These are phyloP conservation scores for Perca flavescens DNA, from an alignment of 2,113 vertebrate species.

Conservation along the genomic window DNA sequence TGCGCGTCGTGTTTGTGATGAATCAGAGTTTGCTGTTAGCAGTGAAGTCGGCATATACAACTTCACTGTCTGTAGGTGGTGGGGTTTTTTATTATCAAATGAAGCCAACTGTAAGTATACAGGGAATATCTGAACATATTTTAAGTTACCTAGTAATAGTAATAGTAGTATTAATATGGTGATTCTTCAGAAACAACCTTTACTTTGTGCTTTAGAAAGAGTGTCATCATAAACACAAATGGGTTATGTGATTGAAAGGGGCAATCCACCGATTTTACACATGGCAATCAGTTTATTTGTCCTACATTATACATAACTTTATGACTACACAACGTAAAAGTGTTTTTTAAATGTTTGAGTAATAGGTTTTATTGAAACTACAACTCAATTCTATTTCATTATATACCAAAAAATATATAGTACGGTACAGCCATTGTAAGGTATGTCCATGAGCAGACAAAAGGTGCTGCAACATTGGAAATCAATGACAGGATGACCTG, in stretches of 20 bases:
- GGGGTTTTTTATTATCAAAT: background rate
- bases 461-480: background rate
- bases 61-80: background rate
- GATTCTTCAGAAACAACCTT: background rate
- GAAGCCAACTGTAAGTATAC: background rate
- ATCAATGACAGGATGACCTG: background rate
- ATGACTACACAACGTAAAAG: too few relatives aligned
- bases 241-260: background rate
- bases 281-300: too few relatives aligned
- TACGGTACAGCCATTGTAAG: background rate
- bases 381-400: too few relatives aligned
- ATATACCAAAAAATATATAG: too few relatives aligned
- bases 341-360: too few relatives aligned
- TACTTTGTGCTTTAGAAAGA: background rate
- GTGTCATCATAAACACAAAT: background rate
- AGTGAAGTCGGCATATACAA: background rate
- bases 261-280: too few relatives aligned
- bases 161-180: background rate
- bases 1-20: slow-evolving; percentile 9
- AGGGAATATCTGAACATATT: background rate
- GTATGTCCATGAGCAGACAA: background rate
- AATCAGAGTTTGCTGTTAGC: slow-evolving; percentile 11
- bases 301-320: too few relatives aligned
- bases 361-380: too few relatives aligned
- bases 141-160: background rate